Percentiles rank a stretch among this genome's conserved stretches.
Evolutionary conservation across 1,140 invertebrate genomes (phyloP).

Genomic region (Triops longicaudatus): DNA sequence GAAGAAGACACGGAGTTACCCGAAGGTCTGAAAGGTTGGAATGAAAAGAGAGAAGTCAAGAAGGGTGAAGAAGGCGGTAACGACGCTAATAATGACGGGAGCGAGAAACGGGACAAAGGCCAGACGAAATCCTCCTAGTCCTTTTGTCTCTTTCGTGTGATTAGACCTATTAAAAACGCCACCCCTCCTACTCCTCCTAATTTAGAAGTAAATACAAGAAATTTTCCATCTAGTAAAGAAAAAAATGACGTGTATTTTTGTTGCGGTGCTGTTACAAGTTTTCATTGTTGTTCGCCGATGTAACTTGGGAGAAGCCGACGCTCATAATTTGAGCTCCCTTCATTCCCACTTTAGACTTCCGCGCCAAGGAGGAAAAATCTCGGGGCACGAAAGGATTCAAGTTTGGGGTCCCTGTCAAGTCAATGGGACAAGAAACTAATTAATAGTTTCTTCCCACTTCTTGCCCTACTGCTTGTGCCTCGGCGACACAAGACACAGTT

Average conservation of each 20-base stretch:
- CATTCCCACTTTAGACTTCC: no score
- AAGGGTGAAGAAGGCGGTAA: slow-evolving; percentile 10
- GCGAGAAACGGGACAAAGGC: neutral
- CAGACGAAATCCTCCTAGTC: slow-evolving; percentile 4
- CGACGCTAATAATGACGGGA: neutral
- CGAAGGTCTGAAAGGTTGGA: slow-evolving; percentile 85
- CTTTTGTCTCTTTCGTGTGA: neutral
- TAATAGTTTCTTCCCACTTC: neutral
- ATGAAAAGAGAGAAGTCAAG: slow-evolving; percentile 25
- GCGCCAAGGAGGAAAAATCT: neutral
- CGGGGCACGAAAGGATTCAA: neutral
- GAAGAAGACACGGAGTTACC: slow-evolving; percentile 94
- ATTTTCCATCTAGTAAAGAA: neutral
- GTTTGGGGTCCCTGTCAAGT: neutral
- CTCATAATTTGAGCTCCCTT: no score
- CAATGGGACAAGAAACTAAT: slow-evolving; percentile 2
- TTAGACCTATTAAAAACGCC: neutral
- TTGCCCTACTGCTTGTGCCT: neutral
- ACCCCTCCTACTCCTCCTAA: neutral
- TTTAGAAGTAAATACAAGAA: slow-evolving; percentile 13
- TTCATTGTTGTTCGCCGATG: no score
- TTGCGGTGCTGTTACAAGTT: no score
- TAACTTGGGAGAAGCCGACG: no score
- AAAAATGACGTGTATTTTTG: no score
- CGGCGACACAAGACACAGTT: neutral